These are phyloP conservation scores for Zalophus californianus DNA, from an alignment of 2,797 vertebrate genomes.

Conservation along the genomic window DNA sequence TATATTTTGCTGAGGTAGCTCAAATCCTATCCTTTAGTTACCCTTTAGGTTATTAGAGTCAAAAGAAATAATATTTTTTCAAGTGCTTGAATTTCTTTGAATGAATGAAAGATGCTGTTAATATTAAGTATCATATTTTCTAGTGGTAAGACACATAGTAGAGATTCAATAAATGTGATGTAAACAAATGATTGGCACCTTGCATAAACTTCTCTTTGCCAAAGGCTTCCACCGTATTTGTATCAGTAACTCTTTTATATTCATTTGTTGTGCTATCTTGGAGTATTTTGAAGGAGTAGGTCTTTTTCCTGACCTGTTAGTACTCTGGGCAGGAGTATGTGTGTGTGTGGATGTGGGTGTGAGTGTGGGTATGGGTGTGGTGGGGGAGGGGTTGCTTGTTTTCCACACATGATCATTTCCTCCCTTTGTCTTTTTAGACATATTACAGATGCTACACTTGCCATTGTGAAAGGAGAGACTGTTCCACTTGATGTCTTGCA, in stretches of 20 bases:
- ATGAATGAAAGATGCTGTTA: background rate
- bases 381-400: background rate
- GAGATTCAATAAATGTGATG: background rate
- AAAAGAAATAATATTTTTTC: background rate
- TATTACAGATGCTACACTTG: conserved; percentile 95
- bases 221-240: background rate
- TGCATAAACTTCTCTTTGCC: background rate
- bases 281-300: background rate
- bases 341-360: background rate
- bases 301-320: background rate
- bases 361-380: background rate
- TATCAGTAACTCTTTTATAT: background rate
- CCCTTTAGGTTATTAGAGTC: background rate
- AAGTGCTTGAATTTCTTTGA: conserved; percentile 32
- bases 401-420: background rate
- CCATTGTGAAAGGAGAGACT: conserved; percentile 96
- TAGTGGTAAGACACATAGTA: background rate
- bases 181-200: background rate
- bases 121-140: background rate
- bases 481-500: conserved; percentile 96
- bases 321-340: background rate
- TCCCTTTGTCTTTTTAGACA: conserved; percentile 88
- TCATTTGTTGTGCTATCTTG: background rate
- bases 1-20: background rate
- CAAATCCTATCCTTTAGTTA: background rate